These are phyloP conservation scores for Caloenas nicobarica DNA, from an alignment of 2,113 vertebrate genomes.

Conservation along the genomic window DNA sequence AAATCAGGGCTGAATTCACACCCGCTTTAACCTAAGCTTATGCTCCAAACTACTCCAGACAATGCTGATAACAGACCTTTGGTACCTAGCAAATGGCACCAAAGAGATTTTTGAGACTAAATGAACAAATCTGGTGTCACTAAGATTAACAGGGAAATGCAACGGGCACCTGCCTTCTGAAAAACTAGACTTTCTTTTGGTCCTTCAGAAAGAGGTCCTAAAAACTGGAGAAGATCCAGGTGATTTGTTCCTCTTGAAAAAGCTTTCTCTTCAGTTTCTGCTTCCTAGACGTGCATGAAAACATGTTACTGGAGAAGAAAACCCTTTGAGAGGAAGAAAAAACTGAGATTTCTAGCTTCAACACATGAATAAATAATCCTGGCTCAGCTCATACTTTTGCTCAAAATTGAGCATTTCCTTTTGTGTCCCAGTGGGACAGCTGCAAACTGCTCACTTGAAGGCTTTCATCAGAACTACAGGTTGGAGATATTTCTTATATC, in stretches of 20 bases:
- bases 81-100: background rate
- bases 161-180: background rate
- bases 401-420: conserved; percentile 23
- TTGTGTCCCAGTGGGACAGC: background rate
- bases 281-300: background rate
- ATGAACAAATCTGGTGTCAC: background rate
- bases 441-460: background rate
- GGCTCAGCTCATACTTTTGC: background rate
- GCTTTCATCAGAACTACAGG: background rate
- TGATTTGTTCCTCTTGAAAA: background rate
- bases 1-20: background rate
- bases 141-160: background rate
- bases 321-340: background rate
- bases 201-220: background rate
- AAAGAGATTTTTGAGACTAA: background rate
- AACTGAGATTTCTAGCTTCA: background rate
- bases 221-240: background rate
- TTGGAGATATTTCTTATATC: background rate
- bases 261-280: background rate
- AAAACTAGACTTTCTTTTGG: background rate
- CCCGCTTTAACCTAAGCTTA: background rate
- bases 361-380: conserved; percentile 40
- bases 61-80: background rate
- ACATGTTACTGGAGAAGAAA: background rate
- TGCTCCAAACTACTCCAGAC: background rate